Evolutionary conservation across 2,888 invertebrate genomes (phyloP).

Genomic region (Gandaritis pyraliata): DNA sequence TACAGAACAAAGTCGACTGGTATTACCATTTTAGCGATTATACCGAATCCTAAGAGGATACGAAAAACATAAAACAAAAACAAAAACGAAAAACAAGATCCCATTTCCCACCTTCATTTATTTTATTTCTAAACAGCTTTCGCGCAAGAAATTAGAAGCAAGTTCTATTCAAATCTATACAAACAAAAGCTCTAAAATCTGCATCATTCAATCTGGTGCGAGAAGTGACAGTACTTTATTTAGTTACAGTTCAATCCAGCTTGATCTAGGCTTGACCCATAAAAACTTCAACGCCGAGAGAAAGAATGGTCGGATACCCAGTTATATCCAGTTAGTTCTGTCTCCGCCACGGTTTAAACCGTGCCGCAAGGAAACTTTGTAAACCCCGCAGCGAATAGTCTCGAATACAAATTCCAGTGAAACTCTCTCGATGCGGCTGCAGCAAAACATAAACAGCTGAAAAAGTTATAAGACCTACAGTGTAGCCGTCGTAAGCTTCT

Average conservation of each 20-base stretch:
- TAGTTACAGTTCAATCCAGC: conserved; percentile 60
- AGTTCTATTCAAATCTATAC: conserved; percentile 1
- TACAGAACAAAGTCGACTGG: conserved; percentile 5
- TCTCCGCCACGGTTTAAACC: conserved; percentile 70
- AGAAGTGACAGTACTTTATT: conserved; percentile 52
- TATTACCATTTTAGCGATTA: conserved; percentile 21
- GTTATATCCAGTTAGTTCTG: conserved; percentile 75
- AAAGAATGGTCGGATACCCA: conserved; percentile 71
- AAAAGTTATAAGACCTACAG: conserved; percentile 59
- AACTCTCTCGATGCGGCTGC: conserved; percentile 56
- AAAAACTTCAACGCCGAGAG: conserved; percentile 67
- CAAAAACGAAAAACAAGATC: too few relatives aligned
- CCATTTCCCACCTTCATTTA: conserved; percentile 13
- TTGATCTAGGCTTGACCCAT: conserved; percentile 80
- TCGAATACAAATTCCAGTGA: conserved; percentile 71
- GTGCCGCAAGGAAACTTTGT: conserved; percentile 70
- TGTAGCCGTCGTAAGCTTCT: conserved; percentile 47
- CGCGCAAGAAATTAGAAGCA: conserved; percentile 8
- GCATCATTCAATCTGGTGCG: conserved; percentile 46
- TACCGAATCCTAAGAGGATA: conserved; percentile 9
- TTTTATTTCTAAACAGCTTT: conserved; percentile 8
- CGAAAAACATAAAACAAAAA: too few relatives aligned
- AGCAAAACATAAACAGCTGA: conserved; percentile 55
- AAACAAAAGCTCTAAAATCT: conserved; percentile 37
- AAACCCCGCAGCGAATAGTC: conserved; percentile 63